Conservation (phyloP, 1,140 invertebrate species). For the Vollenhovia emeryi region DNA sequence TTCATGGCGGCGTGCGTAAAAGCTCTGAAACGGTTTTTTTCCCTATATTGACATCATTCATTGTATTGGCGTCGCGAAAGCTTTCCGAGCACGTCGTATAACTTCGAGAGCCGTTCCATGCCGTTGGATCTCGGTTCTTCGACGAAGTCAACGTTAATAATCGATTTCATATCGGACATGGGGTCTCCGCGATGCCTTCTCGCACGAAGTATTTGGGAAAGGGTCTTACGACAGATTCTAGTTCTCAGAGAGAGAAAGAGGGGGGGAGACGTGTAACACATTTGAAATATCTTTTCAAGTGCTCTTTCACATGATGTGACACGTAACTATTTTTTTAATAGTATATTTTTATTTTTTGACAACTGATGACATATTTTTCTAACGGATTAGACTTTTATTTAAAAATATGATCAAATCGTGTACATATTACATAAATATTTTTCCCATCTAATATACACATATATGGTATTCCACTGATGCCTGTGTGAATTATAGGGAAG, state of each 20-base stretch:
- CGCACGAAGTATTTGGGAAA: neutral
- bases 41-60: slow-evolving; percentile 68
- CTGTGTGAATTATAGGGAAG: neutral
- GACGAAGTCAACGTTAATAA: slow-evolving; percentile 44
- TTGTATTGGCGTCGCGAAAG: slow-evolving; percentile 58
- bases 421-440: neutral
- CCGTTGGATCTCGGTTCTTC: slow-evolving; percentile 30
- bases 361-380: neutral
- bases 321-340: neutral
- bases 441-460: neutral
- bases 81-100: slow-evolving; percentile 65
- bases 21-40: slow-evolving; percentile 64
- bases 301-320: neutral
- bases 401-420: neutral
- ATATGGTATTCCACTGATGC: neutral
- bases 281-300: slow-evolving; percentile 5
- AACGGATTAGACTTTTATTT: neutral
- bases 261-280: neutral
- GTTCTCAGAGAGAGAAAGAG: neutral
- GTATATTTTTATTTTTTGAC: neutral
- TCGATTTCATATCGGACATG: slow-evolving; percentile 45
- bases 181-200: neutral
- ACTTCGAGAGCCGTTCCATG: slow-evolving; percentile 57
- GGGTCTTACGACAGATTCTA: slow-evolving; percentile 12
- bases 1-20: slow-evolving; percentile 53